These are phyloP conservation scores for Limanda limanda DNA, from an alignment of 2,113 vertebrate genomes.

Conservation along the genomic window DNA sequence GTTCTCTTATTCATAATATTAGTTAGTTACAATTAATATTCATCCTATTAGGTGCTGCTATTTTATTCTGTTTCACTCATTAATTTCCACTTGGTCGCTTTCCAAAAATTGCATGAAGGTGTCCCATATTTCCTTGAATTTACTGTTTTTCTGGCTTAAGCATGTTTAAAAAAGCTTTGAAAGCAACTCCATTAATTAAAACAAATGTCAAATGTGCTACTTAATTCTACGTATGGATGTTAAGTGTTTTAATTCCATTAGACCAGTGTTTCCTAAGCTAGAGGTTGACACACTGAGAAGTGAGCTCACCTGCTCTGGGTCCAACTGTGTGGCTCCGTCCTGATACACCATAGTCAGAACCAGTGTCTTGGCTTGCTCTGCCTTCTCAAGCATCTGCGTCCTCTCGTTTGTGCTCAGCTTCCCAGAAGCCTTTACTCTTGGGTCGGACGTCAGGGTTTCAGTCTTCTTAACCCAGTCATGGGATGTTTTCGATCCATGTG, in stretches of 20 bases:
- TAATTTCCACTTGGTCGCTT: no score
- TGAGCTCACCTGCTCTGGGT: slow-evolving; percentile 80
- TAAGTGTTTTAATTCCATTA: not conserved
- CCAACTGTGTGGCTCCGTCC: slow-evolving; percentile 89
- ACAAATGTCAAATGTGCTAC: not conserved
- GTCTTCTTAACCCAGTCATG: not conserved
- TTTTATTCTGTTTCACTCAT: no score
- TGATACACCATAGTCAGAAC: slow-evolving; percentile 86
- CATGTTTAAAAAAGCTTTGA: not conserved
- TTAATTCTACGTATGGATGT: not conserved
- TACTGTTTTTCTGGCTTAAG: no score
- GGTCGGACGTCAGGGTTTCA: slow-evolving; percentile 66
- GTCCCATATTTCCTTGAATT: no score
- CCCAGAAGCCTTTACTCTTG: slow-evolving; percentile 78
- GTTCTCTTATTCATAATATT: no score
- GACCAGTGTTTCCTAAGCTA: no score
- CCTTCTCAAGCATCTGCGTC: slow-evolving; percentile 73
- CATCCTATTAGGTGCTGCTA: no score
- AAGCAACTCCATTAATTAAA: not conserved
- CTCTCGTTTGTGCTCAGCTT: slow-evolving; percentile 78
- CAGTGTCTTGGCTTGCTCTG: slow-evolving; percentile 73
- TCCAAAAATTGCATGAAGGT: no score
- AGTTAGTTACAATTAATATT: no score
- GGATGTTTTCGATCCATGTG: slow-evolving; percentile 7
- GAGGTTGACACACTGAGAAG: no score